Percentiles rank a stretch among this genome's conserved stretches.
Conservation (phyloP, 2,113 vertebrate species). For the Cettia cetti region DNA sequence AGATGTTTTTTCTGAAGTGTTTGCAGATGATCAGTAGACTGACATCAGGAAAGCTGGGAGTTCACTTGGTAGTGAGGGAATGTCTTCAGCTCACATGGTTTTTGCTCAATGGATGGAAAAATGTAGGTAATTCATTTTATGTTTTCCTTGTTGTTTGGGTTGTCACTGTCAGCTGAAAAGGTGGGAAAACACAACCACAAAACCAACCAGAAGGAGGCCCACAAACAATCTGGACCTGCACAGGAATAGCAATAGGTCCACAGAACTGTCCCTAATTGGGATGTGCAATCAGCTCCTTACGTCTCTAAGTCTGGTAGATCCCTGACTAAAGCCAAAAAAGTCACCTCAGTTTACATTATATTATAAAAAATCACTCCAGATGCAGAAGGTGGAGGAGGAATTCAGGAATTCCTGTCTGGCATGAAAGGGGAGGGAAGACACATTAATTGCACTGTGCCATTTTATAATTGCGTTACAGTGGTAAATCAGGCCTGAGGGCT, state of each 20-base stretch:
- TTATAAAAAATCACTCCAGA: not conserved
- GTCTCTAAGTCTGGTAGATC: not conserved
- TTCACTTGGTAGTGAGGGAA: not conserved
- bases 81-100: not conserved
- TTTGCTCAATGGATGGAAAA: not conserved
- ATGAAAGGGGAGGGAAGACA: slow-evolving; percentile 31
- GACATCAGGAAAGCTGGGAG: not conserved
- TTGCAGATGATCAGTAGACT: not conserved
- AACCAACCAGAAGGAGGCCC: not conserved
- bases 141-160: not conserved
- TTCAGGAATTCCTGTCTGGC: slow-evolving; percentile 22
- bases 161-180: not conserved
- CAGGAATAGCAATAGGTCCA: not conserved
- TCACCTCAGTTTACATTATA: not conserved
- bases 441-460: slow-evolving; percentile 22
- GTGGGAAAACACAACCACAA: not conserved
- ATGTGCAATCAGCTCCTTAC: not conserved
- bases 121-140: not conserved
- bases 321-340: not conserved
- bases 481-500: slow-evolving; percentile 50
- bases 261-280: not conserved
- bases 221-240: not conserved
- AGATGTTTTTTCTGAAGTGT: not conserved
- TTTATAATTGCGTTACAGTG: slow-evolving; percentile 8
- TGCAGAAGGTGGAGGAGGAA: slow-evolving; percentile 15